A percentile compares a stretch with the other conserved stretches of the same genome.
These are phyloP conservation scores for Apocrypta bakeri DNA, from an alignment of 1,140 invertebrate species.

Conservation along the genomic window DNA sequence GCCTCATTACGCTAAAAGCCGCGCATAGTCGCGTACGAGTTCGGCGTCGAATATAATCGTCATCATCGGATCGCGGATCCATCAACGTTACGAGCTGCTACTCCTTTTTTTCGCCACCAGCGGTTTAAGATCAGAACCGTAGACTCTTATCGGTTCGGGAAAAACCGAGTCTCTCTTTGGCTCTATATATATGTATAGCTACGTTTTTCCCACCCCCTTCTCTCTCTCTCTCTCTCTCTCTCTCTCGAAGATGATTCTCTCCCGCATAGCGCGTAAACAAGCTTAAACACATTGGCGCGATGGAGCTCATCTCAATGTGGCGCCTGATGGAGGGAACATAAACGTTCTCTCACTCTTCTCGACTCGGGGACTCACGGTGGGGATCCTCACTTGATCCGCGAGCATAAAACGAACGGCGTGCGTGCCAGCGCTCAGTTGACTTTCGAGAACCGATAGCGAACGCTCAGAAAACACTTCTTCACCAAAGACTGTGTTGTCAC, in stretches of 20 bases:
- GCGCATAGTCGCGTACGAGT: no score
- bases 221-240: no score
- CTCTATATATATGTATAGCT: no score
- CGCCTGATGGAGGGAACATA: neutral
- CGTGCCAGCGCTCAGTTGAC: constrained; percentile 46
- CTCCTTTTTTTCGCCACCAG: neutral
- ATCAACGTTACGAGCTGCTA: no score
- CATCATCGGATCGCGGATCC: no score
- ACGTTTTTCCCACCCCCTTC: no score
- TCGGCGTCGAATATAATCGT: no score
- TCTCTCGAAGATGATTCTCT: neutral
- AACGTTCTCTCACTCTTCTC: neutral
- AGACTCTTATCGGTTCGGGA: neutral
- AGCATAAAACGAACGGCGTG: constrained; percentile 48
- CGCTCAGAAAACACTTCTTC: neutral
- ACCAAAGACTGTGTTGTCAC: no score
- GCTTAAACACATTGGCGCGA: no score
- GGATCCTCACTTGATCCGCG: constrained; percentile 26
- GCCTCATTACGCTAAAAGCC: neutral
- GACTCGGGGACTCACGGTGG: constrained; percentile 11
- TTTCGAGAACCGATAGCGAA: constrained; percentile 45
- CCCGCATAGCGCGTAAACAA: neutral
- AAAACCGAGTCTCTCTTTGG: neutral
- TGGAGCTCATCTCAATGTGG: constrained; percentile 7
- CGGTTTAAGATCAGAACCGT: no score